phyloP scores from a whole-genome alignment of 1,140 invertebrate species.

The Zaprionus davidi region DNA sequence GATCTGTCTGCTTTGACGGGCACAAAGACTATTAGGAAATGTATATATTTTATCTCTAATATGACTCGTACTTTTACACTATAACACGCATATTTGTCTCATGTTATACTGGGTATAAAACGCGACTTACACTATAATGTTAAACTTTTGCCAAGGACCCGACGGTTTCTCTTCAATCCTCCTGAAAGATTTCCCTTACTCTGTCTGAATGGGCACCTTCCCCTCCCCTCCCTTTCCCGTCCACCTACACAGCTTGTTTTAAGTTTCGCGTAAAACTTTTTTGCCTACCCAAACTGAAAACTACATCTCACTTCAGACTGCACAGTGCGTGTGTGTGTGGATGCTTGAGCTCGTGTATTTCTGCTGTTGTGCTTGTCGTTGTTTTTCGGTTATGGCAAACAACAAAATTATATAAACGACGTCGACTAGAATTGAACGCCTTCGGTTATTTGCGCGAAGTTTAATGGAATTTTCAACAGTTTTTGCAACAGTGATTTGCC shows the following conservation, averaged over 20 bases:
- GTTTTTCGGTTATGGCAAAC: conserved; percentile 68
- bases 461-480: conserved; percentile 82
- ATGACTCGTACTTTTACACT: too few relatives aligned
- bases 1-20: too few relatives aligned
- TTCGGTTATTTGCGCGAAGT: conserved; percentile 81
- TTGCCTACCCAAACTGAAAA: conserved; percentile 29
- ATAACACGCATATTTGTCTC: background rate
- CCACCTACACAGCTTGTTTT: conserved; percentile 46
- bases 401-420: conserved; percentile 77
- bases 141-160: conserved; percentile 10
- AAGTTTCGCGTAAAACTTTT: conserved; percentile 65
- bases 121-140: background rate
- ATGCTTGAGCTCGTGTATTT: background rate
- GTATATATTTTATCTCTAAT: too few relatives aligned
- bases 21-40: too few relatives aligned
- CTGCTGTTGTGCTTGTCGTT: conserved; percentile 26
- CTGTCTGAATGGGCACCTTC: background rate
- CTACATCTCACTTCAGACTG: conserved; percentile 9
- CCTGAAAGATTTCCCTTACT: background rate
- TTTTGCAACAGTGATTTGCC: conserved; percentile 78
- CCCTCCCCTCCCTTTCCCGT: background rate
- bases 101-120: background rate
- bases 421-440: conserved; percentile 81
- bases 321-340: background rate
- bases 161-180: background rate